Conservation (phyloP, 2,888 invertebrate species). For the Hanleya hanleyi region DNA sequence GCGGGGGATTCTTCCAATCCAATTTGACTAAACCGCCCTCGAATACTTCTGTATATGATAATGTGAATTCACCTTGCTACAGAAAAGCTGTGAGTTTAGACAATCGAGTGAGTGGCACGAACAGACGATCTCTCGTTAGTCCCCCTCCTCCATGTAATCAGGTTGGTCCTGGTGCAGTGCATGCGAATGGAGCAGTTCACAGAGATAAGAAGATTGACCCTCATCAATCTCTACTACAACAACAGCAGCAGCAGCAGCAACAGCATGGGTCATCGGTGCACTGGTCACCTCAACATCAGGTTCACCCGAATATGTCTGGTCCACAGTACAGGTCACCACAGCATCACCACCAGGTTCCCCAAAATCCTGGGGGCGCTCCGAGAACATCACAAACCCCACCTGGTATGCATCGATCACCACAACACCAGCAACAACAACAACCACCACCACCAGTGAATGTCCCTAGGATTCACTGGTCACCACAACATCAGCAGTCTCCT, state of each 20-base stretch:
- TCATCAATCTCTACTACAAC: too few relatives aligned
- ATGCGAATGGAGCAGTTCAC: background rate
- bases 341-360: background rate
- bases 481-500: background rate
- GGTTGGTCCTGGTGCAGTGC: background rate
- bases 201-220: too few relatives aligned
- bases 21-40: constrained; percentile 54
- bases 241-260: background rate
- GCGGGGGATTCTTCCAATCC: constrained; percentile 29
- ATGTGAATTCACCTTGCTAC: background rate
- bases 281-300: background rate
- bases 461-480: background rate
- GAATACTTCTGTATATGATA: constrained; percentile 49
- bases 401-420: too few relatives aligned
- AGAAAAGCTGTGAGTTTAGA: background rate
- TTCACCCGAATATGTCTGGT: background rate
- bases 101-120: background rate
- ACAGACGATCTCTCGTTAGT: background rate
- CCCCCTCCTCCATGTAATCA: background rate
- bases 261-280: background rate
- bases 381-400: too few relatives aligned
- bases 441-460: background rate
- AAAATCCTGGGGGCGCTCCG: background rate
- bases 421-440: background rate
- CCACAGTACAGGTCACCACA: background rate